Base-by-base conservation (phyloP, 2,797 vertebrate genomes). In the Zalophus californianus region DNA sequence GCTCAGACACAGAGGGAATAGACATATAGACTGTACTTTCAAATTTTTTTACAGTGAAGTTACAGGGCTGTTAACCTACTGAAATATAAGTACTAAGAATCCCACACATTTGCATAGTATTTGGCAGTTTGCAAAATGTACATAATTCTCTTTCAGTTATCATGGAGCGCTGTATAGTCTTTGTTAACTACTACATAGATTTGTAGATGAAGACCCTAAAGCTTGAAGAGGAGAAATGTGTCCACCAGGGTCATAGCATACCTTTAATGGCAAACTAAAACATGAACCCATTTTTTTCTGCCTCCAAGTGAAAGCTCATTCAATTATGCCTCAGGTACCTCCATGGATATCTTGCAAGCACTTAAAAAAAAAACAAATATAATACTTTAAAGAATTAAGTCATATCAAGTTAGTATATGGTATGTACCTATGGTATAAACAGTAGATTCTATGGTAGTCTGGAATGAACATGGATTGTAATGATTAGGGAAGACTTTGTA, bases 121-220 rank as follows among this genome's bases (percentile, higher is more conserved):
- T 89, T 68, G 62, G 44, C 35, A 78, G 70, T 54, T 84, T 92
- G 62, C 35, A 78, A 79, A 93, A 78, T 85, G 25, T 32, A 80
- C 12, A 13, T 72, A 86, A 64, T 80, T 90, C 58, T 80, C 56
- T 72, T 44, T 79, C 62, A 50, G 16, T 82, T 58, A 66, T n/a
- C 44, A 58, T 58, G 73, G 27, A 52, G 52, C 58, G n/a, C 60
- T 50, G 50, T 82, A 11, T 68, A 75, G 38, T 82, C 66, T 25
- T 80, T 50, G 29, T 92, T 90, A 77, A 93, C 86, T 64, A 72
- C 29, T 85, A 38, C 25, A 29, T 70, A 73, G 64, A 88, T 93
- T 90, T 90, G 48, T 86, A 90, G 38, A 58, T 82, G 79, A 90
- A 27, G 48, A 54, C 20, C 73, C 2, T 86, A 41, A 73, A 58